Conservation (phyloP, 2,797 vertebrate species). For the Pelodytes ibericus region DNA sequence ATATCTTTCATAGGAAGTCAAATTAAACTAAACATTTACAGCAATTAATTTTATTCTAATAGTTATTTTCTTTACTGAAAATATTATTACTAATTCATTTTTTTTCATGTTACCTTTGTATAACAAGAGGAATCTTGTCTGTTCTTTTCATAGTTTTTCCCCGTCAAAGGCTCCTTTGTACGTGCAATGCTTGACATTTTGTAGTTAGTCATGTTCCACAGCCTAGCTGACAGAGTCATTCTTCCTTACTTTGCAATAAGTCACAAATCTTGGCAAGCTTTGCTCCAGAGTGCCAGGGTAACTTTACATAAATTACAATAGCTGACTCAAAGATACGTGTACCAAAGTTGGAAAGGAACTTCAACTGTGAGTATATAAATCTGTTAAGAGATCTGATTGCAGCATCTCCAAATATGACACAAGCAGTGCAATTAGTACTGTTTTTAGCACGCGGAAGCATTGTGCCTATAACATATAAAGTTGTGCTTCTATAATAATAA, state of each 20-base stretch:
- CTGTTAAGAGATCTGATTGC: background rate
- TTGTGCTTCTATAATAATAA: too few relatives aligned
- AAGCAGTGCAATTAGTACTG: too few relatives aligned
- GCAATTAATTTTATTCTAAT: too few relatives aligned
- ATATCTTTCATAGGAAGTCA: too few relatives aligned
- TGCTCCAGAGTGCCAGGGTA: background rate
- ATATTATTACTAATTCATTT: background rate
- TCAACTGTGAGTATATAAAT: background rate
- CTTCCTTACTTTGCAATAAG: slow-evolving; percentile 43
- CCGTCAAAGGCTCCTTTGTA: slow-evolving; percentile 34
- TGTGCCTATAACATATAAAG: too few relatives aligned
- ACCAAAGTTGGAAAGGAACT: slow-evolving; percentile 12
- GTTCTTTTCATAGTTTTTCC: slow-evolving; percentile 8
- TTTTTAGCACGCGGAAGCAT: too few relatives aligned
- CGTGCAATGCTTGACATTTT: slow-evolving; percentile 33
- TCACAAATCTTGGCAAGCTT: slow-evolving; percentile 41
- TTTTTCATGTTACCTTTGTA: background rate
- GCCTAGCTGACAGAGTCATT: slow-evolving; percentile 46
- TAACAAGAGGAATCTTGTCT: slow-evolving; percentile 19
- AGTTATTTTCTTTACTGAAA: background rate
- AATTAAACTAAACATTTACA: too few relatives aligned
- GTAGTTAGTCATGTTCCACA: slow-evolving; percentile 50
- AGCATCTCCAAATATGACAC: too few relatives aligned
- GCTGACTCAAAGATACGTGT: slow-evolving; percentile 1
- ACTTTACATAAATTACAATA: slow-evolving; percentile 40